Percentiles rank a stretch among this genome's conserved stretches.
These are phyloP conservation scores for Labeo rohita DNA, from an alignment of 2,113 vertebrate species.

Conservation along the genomic window DNA sequence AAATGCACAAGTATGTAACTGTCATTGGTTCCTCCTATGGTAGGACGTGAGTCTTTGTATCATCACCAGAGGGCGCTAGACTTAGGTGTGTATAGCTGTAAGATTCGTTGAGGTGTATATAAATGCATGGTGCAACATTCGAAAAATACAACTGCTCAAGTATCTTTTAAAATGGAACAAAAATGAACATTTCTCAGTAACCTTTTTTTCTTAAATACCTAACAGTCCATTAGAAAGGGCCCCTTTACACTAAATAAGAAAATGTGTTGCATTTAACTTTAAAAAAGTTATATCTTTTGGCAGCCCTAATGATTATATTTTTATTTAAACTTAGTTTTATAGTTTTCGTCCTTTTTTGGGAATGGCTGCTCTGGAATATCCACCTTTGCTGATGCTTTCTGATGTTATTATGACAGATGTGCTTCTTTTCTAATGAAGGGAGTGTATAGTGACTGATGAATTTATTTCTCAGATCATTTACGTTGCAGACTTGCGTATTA, in stretches of 20 bases:
- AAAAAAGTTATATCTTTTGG: not conserved
- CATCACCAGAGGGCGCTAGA: constrained; percentile 79
- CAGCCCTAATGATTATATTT: not conserved
- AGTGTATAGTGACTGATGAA: not conserved
- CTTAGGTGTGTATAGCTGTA: constrained; percentile 52
- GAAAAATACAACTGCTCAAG: constrained; percentile 7
- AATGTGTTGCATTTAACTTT: not conserved
- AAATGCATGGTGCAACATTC: constrained; percentile 44
- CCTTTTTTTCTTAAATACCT: not conserved
- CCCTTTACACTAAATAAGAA: not conserved
- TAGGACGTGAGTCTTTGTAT: constrained; percentile 91
- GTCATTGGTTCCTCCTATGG: constrained; percentile 98
- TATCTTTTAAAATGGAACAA: constrained; percentile 37
- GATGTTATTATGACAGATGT: not conserved
- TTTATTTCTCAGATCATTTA: not conserved
- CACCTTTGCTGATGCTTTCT: not conserved
- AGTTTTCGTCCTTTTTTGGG: not conserved
- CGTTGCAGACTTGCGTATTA: not conserved
- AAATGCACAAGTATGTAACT: constrained; percentile 68
- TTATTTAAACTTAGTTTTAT: not conserved
- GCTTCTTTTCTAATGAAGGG: constrained; percentile 23
- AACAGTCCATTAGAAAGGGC: not conserved
- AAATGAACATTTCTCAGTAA: constrained; percentile 17
- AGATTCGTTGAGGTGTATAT: constrained; percentile 59
- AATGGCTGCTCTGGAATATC: not conserved